Conservation (phyloP, 2,888 invertebrate genomes). For the Uloborus plumipes region DNA sequence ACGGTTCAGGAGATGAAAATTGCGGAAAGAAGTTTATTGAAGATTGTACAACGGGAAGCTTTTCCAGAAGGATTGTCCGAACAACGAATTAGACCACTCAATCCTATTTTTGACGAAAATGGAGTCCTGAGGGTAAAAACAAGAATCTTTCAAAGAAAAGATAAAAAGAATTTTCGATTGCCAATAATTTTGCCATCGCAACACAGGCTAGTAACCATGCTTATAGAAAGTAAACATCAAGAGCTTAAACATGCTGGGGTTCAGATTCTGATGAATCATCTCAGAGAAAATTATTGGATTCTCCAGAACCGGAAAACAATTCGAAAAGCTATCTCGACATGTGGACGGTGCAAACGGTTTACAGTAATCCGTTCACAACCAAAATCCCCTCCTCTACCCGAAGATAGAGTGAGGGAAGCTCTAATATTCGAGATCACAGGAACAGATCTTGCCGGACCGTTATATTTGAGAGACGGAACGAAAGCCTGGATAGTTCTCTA, state of each 20-base stretch:
- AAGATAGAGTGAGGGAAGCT: not conserved
- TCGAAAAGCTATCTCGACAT: not conserved
- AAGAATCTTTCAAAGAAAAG: not conserved
- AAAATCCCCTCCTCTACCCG: not conserved
- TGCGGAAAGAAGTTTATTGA: not conserved
- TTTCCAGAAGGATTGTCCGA: not conserved
- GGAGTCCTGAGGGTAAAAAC: not conserved
- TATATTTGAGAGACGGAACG: not conserved
- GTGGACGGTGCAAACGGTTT: not conserved
- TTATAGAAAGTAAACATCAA: not conserved
- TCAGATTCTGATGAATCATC: not conserved
- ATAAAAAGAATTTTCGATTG: not conserved
- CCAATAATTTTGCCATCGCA: not conserved
- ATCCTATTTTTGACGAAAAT: not conserved
- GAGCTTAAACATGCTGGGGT: not conserved
- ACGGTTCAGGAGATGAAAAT: not conserved
- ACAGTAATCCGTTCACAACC: not conserved
- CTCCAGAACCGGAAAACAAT: not conserved
- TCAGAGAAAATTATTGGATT: slow-evolving; percentile 6
- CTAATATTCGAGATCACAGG: not conserved
- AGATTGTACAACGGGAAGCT: not conserved
- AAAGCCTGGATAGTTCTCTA: slow-evolving; percentile 6
- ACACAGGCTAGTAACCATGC: not conserved
- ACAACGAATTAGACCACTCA: not conserved
- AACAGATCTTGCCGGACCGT: not conserved